Evolutionary conservation across 1,140 invertebrate species (phyloP).

Genomic region (Mizuhopecten yessoensis): DNA sequence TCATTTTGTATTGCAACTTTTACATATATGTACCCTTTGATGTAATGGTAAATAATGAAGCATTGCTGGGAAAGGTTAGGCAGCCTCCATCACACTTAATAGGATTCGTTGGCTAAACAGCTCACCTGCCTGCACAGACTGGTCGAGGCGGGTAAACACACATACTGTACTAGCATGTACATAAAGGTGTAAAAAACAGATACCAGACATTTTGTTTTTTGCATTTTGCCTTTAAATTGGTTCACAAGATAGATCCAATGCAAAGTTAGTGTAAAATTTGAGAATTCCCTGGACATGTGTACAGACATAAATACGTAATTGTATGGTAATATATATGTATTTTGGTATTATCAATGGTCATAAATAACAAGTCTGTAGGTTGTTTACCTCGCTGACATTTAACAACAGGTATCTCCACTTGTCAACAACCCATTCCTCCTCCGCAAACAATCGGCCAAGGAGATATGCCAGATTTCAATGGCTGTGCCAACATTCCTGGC

Average conservation of each 20-base stretch:
- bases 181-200: background rate
- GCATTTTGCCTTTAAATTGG: background rate
- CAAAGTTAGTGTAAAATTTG: background rate
- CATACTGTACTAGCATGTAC: no score
- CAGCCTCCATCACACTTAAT: background rate
- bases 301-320: background rate
- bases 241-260: background rate
- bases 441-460: constrained; percentile 1
- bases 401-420: background rate
- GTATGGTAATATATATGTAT: background rate
- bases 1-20: background rate
- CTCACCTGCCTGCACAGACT: background rate
- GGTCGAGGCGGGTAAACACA: background rate
- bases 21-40: background rate
- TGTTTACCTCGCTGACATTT: constrained; percentile 5
- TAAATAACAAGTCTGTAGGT: background rate
- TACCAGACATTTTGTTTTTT: background rate
- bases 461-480: background rate
- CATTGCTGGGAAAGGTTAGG: constrained; percentile 7
- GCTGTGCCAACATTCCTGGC: background rate
- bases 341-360: background rate
- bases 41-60: constrained; percentile 10
- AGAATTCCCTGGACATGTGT: background rate
- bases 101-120: background rate
- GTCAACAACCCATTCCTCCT: constrained; percentile 7